phyloP scores from a whole-genome alignment of 2,797 vertebrate species.

The Echiichthys vipera region DNA sequence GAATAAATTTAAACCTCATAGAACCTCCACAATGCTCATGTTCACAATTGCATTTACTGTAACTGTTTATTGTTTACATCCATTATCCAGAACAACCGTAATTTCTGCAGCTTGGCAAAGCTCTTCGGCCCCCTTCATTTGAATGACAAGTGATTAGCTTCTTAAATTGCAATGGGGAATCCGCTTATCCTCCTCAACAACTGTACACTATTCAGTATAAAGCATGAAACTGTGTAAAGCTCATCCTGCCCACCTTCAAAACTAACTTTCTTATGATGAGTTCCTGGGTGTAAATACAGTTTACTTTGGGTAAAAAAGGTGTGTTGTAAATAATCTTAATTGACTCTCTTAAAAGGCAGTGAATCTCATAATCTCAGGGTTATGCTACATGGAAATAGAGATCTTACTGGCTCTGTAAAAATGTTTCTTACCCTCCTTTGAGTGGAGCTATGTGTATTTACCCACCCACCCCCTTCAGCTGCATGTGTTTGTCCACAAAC shows the following conservation, averaged over 20 bases:
- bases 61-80: conserved; percentile 17
- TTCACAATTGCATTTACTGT: conserved; percentile 18
- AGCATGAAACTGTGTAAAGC: conserved; percentile 20
- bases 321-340: conserved; percentile 6
- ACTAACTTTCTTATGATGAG: neutral
- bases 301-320: neutral
- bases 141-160: conserved; percentile 42
- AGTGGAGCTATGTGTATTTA: conserved; percentile 60
- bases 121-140: neutral
- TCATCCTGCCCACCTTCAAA: conserved; percentile 12
- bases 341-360: conserved; percentile 3
- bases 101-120: conserved; percentile 19
- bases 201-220: neutral
- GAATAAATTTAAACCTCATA: neutral
- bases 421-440: conserved; percentile 26
- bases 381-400: conserved; percentile 23
- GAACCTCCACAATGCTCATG: neutral
- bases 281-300: neutral
- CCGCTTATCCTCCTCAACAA: conserved; percentile 27
- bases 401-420: neutral
- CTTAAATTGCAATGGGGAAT: conserved; percentile 39
- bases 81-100: conserved; percentile 12
- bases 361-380: conserved; percentile 3
- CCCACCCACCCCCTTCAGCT: conserved; percentile 35
- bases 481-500: conserved; percentile 45